Evolutionary conservation across 2,888 invertebrate genomes (phyloP).

Genomic region (Lepidocyrtinus sp.): DNA sequence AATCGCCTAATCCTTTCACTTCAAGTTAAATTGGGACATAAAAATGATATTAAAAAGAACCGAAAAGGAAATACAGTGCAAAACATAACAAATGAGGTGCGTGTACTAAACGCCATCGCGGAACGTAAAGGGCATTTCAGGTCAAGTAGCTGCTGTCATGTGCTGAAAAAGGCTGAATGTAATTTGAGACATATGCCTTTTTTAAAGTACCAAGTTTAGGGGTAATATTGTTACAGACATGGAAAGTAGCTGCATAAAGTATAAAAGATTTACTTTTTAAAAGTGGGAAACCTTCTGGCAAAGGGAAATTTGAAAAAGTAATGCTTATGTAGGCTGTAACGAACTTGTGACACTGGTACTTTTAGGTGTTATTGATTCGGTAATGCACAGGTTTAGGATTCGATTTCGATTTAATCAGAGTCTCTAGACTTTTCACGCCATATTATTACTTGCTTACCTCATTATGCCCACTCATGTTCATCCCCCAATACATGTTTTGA

Average conservation of each 20-base stretch:
- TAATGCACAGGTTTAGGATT: too few species aligned
- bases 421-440: background rate
- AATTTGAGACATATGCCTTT: too few species aligned
- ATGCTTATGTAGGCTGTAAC: too few species aligned
- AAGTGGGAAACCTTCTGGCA: constrained; percentile 18
- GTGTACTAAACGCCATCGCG: background rate
- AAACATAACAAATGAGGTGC: background rate
- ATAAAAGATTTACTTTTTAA: constrained; percentile 23
- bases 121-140: constrained; percentile 13
- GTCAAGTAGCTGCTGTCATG: constrained; percentile 15
- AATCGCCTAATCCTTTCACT: constrained; percentile 48
- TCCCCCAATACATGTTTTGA: background rate
- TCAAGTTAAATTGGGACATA: constrained; percentile 21
- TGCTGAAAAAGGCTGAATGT: too few species aligned
- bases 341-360: too few species aligned
- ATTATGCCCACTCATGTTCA: background rate
- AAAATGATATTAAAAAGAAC: background rate
- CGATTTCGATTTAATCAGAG: background rate
- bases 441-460: background rate
- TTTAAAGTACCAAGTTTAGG: too few species aligned
- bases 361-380: too few species aligned
- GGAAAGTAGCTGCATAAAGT: too few species aligned
- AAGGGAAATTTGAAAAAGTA: constrained; percentile 16
- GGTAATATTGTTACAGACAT: too few species aligned
- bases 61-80: background rate